Conservation (phyloP, 2,888 invertebrate genomes). For the Pristionchus japonicus region DNA sequence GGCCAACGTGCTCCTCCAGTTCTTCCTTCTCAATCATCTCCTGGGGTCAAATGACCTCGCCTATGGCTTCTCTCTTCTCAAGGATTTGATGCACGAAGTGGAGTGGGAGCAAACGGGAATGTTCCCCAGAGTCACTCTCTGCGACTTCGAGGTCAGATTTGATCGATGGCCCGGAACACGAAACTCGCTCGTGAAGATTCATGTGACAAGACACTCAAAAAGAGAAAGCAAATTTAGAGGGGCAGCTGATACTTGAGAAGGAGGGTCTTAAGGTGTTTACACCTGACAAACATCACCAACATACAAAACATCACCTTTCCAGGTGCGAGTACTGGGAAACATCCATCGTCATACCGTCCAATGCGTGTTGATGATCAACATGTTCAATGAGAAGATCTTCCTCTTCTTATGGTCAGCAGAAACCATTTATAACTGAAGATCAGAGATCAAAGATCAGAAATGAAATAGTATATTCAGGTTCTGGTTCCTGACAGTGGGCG, state of each 20-base stretch:
- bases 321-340: conserved; percentile 74
- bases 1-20: conserved; percentile 73
- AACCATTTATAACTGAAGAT: no score
- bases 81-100: conserved; percentile 73
- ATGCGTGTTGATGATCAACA: conserved; percentile 75
- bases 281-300: not conserved
- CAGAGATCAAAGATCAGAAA: not conserved
- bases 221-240: not conserved
- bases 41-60: conserved; percentile 73
- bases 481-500: conserved; percentile 75
- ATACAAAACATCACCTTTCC: not conserved
- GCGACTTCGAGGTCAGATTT: conserved; percentile 72
- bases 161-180: conserved; percentile 1
- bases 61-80: conserved; percentile 74
- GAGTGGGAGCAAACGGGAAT: conserved; percentile 76
- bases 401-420: conserved; percentile 59
- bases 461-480: conserved; percentile 58
- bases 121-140: conserved; percentile 75
- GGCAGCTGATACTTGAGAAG: conserved; percentile 19
- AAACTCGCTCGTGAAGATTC: not conserved
- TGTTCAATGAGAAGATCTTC: conserved; percentile 75
- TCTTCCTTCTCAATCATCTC: conserved; percentile 74
- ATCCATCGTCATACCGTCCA: conserved; percentile 75
- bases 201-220: not conserved
- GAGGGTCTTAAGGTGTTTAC: not conserved